Evolutionary conservation across 1,140 invertebrate genomes (phyloP).

Genomic region (Bombus confusus): DNA sequence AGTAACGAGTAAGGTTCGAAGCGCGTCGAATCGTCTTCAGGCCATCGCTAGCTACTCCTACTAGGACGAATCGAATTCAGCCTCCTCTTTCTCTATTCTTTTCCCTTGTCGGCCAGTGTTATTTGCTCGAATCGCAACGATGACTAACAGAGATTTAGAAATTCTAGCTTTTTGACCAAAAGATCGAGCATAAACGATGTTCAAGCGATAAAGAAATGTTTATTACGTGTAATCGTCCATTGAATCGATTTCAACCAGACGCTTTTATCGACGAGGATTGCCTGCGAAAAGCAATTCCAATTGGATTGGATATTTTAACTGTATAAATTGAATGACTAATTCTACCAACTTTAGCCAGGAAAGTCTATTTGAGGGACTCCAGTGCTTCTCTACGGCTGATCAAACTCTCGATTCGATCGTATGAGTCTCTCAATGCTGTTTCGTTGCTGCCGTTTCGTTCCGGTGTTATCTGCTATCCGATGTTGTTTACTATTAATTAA

Average conservation of each 20-base stretch:
- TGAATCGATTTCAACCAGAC: too few species aligned
- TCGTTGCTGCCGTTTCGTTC: neutral
- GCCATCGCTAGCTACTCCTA: neutral
- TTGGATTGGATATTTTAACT: too few species aligned
- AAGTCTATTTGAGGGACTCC: too few species aligned
- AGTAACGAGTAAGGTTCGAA: neutral
- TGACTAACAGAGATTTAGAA: neutral
- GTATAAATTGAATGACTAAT: too few species aligned
- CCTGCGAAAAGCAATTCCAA: too few species aligned
- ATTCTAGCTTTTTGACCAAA: slow-evolving; percentile 42
- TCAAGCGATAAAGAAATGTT: neutral
- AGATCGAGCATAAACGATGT: neutral
- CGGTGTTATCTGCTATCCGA: neutral
- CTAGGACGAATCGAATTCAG: neutral
- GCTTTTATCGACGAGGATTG: too few species aligned
- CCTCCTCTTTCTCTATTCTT: too few species aligned
- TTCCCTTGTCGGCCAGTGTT: slow-evolving; percentile 14
- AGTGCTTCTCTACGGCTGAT: too few species aligned
- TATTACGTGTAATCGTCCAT: too few species aligned
- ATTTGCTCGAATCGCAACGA: slow-evolving; percentile 63
- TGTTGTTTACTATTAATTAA: neutral
- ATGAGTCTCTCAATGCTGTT: neutral
- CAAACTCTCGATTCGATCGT: too few species aligned
- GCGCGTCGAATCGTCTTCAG: neutral
- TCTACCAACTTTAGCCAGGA: too few species aligned